Evolutionary conservation across 2,888 invertebrate genomes (phyloP), one percentile per base, ranked within the genome.

Genomic region (Brenthis daphne): DNA sequence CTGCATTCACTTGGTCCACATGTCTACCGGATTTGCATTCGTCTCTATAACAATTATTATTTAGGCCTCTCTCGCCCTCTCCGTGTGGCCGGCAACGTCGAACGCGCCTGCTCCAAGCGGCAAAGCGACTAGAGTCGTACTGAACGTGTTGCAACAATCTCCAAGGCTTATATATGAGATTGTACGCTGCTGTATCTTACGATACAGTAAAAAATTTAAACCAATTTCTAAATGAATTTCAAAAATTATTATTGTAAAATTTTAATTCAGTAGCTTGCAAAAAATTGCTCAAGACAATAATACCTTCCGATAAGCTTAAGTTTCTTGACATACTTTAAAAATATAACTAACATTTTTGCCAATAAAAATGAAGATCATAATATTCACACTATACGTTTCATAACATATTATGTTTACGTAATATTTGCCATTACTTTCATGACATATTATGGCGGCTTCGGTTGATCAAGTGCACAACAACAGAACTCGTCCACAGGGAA

Each of bases 71-170:
- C 93, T 93, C 93, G 90, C 93, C 89, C 91, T 93, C 89, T 92
- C 93, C 92, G 92, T 89, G 85, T 86, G 89, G 89, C 83, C 87
- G 90, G 90, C 90, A 85, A 84, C 86, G 84, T 83, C 69, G 64
- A 75, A 85, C 87, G 88, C 88, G 89, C 91, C 89, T 84, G 89
- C 79, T 88, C 92, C 92, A 88, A 91, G 85, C 93, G 93, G 93
- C 93, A 93, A 92, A 92, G 93, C 93, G 93, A 93, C 93, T 93
- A 93, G 93, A 93, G 93, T 89, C 92, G 89, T 87, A 93, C 93
- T 93, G 93, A 92, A 87, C 82, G 87, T 91, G 89, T 91, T 90
- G 90, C 89, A 91, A 91, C 89, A 82, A 82, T 81, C 85, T 78
- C 87, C 88, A 88, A 89, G 87, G 88, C 86, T 92, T 92, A 92